Evolutionary conservation across 2,113 vertebrate genomes (phyloP).

Genomic region (Cinclus cinclus): DNA sequence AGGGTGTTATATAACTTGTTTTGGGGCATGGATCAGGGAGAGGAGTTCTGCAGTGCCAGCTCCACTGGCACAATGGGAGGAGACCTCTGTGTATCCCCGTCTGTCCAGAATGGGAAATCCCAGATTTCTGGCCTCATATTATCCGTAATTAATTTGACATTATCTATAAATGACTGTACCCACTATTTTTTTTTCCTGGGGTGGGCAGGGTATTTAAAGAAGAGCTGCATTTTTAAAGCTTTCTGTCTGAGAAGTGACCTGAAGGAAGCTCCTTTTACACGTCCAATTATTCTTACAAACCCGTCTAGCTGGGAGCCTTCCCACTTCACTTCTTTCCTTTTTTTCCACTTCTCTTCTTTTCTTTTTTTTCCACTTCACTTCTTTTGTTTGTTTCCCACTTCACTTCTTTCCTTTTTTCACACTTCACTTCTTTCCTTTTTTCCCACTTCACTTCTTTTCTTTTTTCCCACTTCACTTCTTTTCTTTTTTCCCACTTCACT

Average conservation of each 20-base stretch:
- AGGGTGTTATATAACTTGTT: background rate
- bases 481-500: no score
- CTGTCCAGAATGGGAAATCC: background rate
- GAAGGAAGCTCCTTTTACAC: background rate
- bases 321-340: background rate
- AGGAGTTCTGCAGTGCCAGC: background rate
- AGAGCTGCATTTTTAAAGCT: accelerated
- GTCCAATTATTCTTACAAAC: background rate
- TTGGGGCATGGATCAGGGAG: no score
- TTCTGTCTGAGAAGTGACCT: background rate
- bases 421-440: no score
- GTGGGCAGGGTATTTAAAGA: background rate
- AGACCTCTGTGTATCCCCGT: accelerated
- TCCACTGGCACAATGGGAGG: accelerated
- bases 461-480: no score
- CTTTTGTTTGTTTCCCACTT: no score
- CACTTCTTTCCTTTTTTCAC: no score
- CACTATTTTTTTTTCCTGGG: no score
- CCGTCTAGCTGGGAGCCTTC: background rate
- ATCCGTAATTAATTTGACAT: background rate
- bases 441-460: no score
- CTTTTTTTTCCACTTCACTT: no score
- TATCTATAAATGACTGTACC: background rate
- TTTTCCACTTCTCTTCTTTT: background rate
- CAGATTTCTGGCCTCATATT: background rate